These are phyloP conservation scores for Hyperoplus lanceolatus DNA, from an alignment of 2,797 vertebrate genomes.

Conservation along the genomic window DNA sequence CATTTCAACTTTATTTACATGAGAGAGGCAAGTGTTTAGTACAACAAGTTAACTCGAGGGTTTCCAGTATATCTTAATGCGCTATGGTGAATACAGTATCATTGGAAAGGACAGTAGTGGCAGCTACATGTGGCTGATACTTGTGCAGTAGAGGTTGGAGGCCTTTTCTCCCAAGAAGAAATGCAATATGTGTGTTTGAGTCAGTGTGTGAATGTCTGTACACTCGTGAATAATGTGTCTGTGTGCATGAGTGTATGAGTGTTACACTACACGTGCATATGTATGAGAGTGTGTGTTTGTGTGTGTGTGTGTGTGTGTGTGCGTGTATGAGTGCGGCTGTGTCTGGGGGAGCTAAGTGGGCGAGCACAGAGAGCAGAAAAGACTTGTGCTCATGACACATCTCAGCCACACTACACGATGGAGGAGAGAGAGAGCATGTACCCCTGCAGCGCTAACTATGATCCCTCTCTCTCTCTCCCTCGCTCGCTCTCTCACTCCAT, in stretches of 20 bases:
- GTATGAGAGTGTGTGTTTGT: conserved; percentile 19
- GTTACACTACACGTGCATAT: too few species aligned
- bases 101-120: conserved; percentile 42
- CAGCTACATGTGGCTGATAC: conserved; percentile 56
- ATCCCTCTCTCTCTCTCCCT: conserved; percentile 72
- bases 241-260: conserved; percentile 27
- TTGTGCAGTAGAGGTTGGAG: conserved; percentile 46
- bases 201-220: conserved; percentile 58
- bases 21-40: background rate
- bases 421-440: conserved; percentile 78
- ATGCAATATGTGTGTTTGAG: conserved; percentile 56
- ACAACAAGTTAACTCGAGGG: background rate
- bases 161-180: conserved; percentile 41
- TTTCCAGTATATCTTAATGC: conserved; percentile 12
- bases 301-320: conserved; percentile 63
- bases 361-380: conserved; percentile 75
- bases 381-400: conserved; percentile 83
- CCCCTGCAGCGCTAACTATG: conserved; percentile 84
- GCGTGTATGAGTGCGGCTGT: conserved; percentile 55
- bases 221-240: conserved; percentile 61
- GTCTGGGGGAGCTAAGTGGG: conserved; percentile 80
- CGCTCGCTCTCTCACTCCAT: conserved; percentile 62
- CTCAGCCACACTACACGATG: conserved; percentile 78
- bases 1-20: background rate
- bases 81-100: conserved; percentile 24